phyloP scores from a whole-genome alignment of 2,888 invertebrate species.

The Esperia sulphurella region DNA sequence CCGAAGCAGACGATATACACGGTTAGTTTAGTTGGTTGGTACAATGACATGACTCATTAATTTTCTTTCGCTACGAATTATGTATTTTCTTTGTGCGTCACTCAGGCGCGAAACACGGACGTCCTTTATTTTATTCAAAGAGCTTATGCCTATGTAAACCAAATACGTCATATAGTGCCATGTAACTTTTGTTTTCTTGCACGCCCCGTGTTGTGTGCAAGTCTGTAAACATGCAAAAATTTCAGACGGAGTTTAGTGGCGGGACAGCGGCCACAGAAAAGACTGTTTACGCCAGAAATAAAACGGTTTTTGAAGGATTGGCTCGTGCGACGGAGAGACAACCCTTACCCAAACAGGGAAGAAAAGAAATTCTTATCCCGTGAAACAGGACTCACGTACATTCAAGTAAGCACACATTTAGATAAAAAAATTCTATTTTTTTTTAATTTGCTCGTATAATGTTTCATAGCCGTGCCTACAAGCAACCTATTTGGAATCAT shows the following conservation, averaged over 20 bases:
- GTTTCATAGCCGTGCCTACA: slow-evolving; percentile 52
- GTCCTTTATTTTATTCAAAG: slow-evolving; percentile 27
- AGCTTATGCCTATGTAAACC: slow-evolving; percentile 9
- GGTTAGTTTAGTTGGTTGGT: slow-evolving; percentile 75
- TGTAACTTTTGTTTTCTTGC: neutral
- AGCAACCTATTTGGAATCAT: slow-evolving; percentile 70
- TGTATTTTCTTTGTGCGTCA: slow-evolving; percentile 70
- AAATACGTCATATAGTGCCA: neutral
- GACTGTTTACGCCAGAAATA: slow-evolving; percentile 89
- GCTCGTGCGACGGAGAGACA: slow-evolving; percentile 86
- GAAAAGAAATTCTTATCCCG: slow-evolving; percentile 86
- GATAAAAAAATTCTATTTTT: slow-evolving; percentile 1
- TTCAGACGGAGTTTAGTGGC: slow-evolving; percentile 78
- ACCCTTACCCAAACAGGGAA: slow-evolving; percentile 88
- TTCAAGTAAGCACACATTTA: slow-evolving; percentile 78
- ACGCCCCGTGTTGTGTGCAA: no score
- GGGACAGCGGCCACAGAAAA: slow-evolving; percentile 83
- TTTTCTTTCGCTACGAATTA: slow-evolving; percentile 48
- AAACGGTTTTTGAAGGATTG: slow-evolving; percentile 88
- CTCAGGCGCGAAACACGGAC: slow-evolving; percentile 20
- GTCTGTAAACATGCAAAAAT: slow-evolving; percentile 13
- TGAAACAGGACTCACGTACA: slow-evolving; percentile 87
- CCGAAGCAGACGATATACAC: slow-evolving; percentile 85
- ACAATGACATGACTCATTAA: slow-evolving; percentile 56
- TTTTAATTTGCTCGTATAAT: slow-evolving; percentile 27